Conservation (phyloP, 2,888 invertebrate species). For the Bimastos eiseni region DNA sequence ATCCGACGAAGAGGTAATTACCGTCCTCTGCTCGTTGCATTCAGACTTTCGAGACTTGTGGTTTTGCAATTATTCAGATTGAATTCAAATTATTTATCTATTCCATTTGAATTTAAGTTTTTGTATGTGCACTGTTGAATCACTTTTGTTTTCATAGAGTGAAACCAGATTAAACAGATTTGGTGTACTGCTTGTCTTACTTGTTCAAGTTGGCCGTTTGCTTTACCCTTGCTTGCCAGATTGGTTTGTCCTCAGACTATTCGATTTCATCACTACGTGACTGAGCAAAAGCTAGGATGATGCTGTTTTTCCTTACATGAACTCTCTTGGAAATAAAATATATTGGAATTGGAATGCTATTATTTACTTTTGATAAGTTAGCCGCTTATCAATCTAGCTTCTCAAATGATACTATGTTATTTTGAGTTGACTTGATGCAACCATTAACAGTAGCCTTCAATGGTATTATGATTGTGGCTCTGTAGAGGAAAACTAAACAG, state of each 20-base stretch:
- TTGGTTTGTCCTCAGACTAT: neutral
- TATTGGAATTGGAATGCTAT: neutral
- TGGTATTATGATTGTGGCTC: neutral
- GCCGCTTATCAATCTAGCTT: neutral
- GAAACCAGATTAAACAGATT: neutral
- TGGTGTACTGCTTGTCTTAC: neutral
- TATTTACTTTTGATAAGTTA: too few species aligned
- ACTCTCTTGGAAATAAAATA: neutral
- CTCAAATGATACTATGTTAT: neutral
- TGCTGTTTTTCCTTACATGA: neutral
- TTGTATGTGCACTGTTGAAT: neutral
- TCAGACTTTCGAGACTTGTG: neutral
- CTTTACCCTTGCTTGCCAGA: neutral
- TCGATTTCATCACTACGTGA: neutral
- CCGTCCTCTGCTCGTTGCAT: neutral
- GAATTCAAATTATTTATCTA: neutral
- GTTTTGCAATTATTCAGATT: neutral
- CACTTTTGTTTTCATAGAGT: neutral
- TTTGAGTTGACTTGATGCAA: neutral
- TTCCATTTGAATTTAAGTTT: neutral
- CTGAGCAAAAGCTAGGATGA: neutral
- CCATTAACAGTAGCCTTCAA: neutral
- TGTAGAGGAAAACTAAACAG: too few species aligned
- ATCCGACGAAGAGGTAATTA: neutral
- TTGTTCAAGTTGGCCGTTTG: neutral